These are phyloP conservation scores for Lycaon pictus DNA, from an alignment of 2,113 vertebrate genomes.

Conservation along the genomic window DNA sequence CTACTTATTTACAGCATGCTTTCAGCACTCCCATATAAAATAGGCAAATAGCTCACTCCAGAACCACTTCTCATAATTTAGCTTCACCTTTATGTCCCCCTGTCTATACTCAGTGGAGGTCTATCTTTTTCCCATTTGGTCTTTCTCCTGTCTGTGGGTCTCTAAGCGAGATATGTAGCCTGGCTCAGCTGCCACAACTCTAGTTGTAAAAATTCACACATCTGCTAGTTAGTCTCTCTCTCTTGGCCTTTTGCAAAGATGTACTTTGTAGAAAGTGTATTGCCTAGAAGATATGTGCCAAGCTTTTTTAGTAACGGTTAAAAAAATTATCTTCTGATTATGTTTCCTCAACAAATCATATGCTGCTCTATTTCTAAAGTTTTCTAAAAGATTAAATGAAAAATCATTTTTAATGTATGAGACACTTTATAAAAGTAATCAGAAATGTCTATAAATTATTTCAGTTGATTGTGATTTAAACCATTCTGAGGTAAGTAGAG, in stretches of 20 bases:
- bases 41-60: conserved; percentile 28
- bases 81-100: background rate
- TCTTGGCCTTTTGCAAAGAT: conserved; percentile 35
- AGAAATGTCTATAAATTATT: background rate
- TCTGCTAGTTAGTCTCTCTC: conserved; percentile 32
- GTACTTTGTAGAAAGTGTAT: background rate
- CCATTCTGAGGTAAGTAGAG: background rate
- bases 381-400: conserved; percentile 17
- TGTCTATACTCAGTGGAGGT: background rate
- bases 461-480: conserved; percentile 5
- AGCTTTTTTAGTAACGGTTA: background rate
- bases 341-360: conserved; percentile 50
- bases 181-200: background rate
- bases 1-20: conserved; percentile 53
- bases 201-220: conserved; percentile 48
- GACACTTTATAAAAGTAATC: background rate
- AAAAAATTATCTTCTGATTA: background rate
- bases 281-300: conserved; percentile 53
- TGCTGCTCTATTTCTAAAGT: background rate
- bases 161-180: conserved; percentile 4
- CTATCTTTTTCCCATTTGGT: conserved; percentile 9
- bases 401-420: background rate
- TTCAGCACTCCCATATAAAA: conserved; percentile 24
- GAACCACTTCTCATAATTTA: conserved; percentile 54
- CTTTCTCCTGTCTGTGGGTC: background rate